Evolutionary conservation across 2,888 invertebrate species (phyloP).

Genomic region (Ischnura elegans): DNA sequence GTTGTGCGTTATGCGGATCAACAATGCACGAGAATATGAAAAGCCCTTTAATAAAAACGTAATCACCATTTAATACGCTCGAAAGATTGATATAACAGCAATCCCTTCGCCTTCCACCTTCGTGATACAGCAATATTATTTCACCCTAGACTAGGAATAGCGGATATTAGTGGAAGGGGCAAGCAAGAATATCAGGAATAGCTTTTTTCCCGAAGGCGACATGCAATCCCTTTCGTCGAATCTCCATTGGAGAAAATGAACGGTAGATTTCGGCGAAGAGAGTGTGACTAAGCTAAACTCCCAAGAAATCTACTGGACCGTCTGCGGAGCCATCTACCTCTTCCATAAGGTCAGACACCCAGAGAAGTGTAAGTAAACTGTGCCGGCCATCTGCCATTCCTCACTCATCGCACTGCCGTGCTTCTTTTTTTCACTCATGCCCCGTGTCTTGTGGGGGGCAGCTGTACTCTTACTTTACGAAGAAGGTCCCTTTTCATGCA

Average conservation of each 20-base stretch:
- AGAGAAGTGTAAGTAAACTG: neutral
- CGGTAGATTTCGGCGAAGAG: neutral
- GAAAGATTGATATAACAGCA: neutral
- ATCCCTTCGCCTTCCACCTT: neutral
- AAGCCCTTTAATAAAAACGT: neutral
- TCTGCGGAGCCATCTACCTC: neutral
- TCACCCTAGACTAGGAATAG: neutral
- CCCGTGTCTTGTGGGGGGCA: neutral
- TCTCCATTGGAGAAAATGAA: neutral
- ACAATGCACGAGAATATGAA: neutral
- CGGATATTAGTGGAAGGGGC: neutral
- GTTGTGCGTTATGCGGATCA: neutral
- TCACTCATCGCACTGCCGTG: neutral
- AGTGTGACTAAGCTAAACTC: slow-evolving; percentile 2
- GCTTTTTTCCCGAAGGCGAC: neutral
- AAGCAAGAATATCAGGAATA: neutral
- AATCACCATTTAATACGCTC: neutral
- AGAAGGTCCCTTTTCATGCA: neutral
- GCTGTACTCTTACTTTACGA: slow-evolving; percentile 14
- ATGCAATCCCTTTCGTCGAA: slow-evolving; percentile 50
- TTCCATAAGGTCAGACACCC: neutral
- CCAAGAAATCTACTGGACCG: neutral
- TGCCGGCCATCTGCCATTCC: slow-evolving; percentile 43
- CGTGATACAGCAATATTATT: slow-evolving; percentile 38
- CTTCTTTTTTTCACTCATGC: slow-evolving; percentile 27